Conservation (phyloP, 2,797 vertebrate species). For the Setipinna tenuifilis region DNA sequence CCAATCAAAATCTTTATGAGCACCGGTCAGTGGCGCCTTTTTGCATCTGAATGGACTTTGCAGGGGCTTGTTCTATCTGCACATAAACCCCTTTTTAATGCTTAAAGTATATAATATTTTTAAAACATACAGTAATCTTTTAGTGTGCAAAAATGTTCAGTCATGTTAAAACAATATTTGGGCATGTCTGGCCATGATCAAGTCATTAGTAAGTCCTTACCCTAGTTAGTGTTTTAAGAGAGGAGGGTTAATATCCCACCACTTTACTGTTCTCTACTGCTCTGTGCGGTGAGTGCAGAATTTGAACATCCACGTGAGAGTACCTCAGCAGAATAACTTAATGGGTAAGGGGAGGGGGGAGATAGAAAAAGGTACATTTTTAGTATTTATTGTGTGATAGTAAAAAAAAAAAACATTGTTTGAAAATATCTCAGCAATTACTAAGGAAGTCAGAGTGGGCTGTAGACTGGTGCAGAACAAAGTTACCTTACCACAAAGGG, state of each 20-base stretch:
- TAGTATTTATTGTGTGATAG: no score
- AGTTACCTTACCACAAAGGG: no score
- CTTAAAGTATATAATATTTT: background rate
- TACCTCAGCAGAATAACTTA: background rate
- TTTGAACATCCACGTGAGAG: background rate
- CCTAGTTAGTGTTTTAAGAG: background rate
- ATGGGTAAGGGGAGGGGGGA: no score
- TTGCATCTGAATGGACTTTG: background rate
- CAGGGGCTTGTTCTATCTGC: background rate
- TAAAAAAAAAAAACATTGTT: no score
- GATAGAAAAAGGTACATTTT: no score
- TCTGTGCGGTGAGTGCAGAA: background rate
- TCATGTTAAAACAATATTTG: background rate
- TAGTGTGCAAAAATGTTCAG: background rate
- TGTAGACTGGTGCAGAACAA: background rate
- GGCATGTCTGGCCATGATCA: no score
- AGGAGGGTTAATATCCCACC: background rate
- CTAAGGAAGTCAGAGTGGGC: background rate
- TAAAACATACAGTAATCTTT: background rate
- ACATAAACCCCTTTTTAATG: background rate
- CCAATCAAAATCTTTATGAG: constrained; percentile 1
- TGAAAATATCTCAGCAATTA: no score
- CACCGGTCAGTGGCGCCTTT: background rate
- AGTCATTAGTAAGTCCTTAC: background rate
- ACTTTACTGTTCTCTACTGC: background rate